Percentiles rank a stretch among this genome's conserved stretches.
phyloP scores from a whole-genome alignment of 2,888 invertebrate species.

The Pedicia rivosa region DNA sequence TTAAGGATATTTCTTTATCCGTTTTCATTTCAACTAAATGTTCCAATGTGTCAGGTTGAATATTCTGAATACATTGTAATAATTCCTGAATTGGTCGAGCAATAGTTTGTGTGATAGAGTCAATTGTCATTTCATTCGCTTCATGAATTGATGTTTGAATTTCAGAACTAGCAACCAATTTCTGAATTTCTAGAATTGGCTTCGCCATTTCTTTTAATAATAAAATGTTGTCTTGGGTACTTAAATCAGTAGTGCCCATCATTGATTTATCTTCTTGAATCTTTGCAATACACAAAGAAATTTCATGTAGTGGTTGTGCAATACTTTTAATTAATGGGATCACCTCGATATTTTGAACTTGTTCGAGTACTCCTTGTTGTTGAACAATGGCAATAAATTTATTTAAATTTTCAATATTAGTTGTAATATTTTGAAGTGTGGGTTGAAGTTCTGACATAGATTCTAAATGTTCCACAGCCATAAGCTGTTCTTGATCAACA shows the following conservation, averaged over 20 bases:
- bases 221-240: background rate
- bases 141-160: slow-evolving; percentile 7
- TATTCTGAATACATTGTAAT: slow-evolving; percentile 21
- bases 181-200: slow-evolving; percentile 10
- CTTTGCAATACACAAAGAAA: slow-evolving; percentile 23
- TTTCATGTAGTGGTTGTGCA: slow-evolving; percentile 23
- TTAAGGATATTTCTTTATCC: slow-evolving; percentile 40
- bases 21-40: slow-evolving; percentile 37
- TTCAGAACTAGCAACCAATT: slow-evolving; percentile 5
- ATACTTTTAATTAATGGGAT: slow-evolving; percentile 18
- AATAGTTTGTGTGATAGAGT: background rate
- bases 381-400: background rate
- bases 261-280: slow-evolving; percentile 18
- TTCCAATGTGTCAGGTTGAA: slow-evolving; percentile 28
- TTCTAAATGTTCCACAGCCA: slow-evolving; percentile 10
- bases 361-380: slow-evolving; percentile 7
- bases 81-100: slow-evolving; percentile 14
- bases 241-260: background rate
- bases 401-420: background rate
- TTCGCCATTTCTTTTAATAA: slow-evolving; percentile 9
- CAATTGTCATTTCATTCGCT: background rate
- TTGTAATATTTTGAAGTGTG: background rate
- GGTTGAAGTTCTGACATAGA: slow-evolving; percentile 10
- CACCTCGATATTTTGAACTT: slow-evolving; percentile 3
- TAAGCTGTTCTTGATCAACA: background rate